Evolutionary conservation across 2,888 invertebrate species (phyloP).

Genomic region (Fissipunctia ypsillon): DNA sequence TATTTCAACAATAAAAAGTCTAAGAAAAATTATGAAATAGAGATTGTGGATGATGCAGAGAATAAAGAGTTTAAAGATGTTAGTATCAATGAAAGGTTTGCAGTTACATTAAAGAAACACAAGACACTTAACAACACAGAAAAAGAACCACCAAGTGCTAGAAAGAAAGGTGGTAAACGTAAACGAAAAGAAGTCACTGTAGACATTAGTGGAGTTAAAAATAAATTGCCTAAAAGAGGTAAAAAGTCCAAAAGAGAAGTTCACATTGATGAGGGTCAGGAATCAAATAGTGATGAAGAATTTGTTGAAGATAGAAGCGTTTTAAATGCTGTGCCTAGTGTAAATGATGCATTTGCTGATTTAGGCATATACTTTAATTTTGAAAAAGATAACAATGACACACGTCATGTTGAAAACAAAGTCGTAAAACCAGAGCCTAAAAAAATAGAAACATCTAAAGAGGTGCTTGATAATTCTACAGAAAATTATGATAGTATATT

Average conservation of each 20-base stretch:
- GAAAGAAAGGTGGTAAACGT: constrained; percentile 74
- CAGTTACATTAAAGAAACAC: constrained; percentile 84
- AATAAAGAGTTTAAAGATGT: constrained; percentile 59
- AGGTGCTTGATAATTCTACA: constrained; percentile 35
- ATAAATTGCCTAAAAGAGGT: constrained; percentile 67
- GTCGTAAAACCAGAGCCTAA: constrained; percentile 37
- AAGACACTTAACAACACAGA: constrained; percentile 79
- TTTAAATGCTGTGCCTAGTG: constrained; percentile 86
- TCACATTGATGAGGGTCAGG: constrained; percentile 34
- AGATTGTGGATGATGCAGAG: constrained; percentile 61
- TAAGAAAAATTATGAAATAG: constrained; percentile 53
- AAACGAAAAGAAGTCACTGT: constrained; percentile 79
- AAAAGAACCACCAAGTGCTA: constrained; percentile 71
- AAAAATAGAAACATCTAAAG: constrained; percentile 33
- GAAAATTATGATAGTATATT: constrained; percentile 44
- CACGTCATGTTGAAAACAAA: constrained; percentile 29
- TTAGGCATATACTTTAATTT: constrained; percentile 81
- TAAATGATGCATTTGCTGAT: constrained; percentile 84
- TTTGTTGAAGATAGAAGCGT: constrained; percentile 67
- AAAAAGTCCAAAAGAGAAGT: constrained; percentile 68
- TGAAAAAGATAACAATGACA: constrained; percentile 50
- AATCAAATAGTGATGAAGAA: constrained; percentile 68
- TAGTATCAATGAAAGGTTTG: constrained; percentile 77
- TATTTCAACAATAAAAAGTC: constrained; percentile 82
- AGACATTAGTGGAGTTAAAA: constrained; percentile 71